Base-by-base conservation (phyloP, 1,140 invertebrate genomes). In the Nebria ingens region DNA sequence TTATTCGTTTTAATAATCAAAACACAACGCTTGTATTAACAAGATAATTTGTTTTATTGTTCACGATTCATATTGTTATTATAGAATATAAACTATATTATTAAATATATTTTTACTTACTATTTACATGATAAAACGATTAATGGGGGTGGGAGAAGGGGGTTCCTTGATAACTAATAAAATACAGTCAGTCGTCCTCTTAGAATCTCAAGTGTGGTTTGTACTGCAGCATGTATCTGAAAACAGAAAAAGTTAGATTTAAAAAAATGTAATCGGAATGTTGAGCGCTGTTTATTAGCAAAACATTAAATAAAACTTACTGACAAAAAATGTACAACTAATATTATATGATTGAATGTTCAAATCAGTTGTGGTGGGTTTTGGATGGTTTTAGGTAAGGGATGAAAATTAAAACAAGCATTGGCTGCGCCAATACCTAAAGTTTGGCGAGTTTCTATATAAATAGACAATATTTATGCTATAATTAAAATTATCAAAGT, bases 131-230 rank as follows among this genome's bases (percentile, higher is more conserved):
- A 12, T 9, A 45, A 9, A 9, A n/a, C 6, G n/a, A 34, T 9
- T 34, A 9, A 34, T n/a, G 25, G n/a, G n/a, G n/a, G 6, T 34
- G n/a, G 6, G 25, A n/a, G 6, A 9, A 6, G n/a, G n/a, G 6
- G 25, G 6, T 45, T 45, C 40, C 9, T 9, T 45, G 3, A 11
- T 45, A 17, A 11, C 9, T 45, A 17, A 4, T 9, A 45, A 9
- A 17, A 45, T 11, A 9, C 9, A 3, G 4, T 17, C 40, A 49
- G 21, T 17, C 17, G 54, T 69, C 15, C 68, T 84, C n/a, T n/a
- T 79, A 93, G 70, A 89, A 94, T 63, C 91, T 77, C 57, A 96
- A 76, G 68, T 93, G 89, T n/a, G 89, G 87, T 72, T 95, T 95
- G 73, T 87, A 83, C 71, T 94, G 93, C 64, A 90, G 80, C 77